phyloP scores from a whole-genome alignment of 1,140 invertebrate species.

The Propsilocerus akamusi region DNA sequence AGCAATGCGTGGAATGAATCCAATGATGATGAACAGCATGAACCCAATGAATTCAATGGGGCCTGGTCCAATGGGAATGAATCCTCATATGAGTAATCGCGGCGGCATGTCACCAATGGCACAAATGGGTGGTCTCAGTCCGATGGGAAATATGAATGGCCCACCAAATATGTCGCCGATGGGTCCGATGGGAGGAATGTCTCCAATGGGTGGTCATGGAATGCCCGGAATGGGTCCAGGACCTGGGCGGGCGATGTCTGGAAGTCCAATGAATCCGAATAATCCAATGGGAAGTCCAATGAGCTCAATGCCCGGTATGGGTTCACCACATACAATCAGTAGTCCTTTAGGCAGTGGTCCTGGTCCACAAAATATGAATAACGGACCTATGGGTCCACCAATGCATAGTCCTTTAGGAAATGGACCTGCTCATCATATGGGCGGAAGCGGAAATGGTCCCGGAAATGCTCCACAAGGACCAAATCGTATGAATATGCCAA shows the following conservation, averaged over 20 bases:
- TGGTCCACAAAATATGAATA: conserved; percentile 37
- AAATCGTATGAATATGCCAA: not conserved
- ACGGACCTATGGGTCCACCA: conserved; percentile 39
- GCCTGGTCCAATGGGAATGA: conserved; percentile 24
- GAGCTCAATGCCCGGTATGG: too few relatives aligned
- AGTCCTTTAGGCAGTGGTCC: conserved; percentile 43
- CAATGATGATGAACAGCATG: conserved; percentile 32
- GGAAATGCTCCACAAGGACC: too few relatives aligned
- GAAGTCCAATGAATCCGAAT: conserved; percentile 44
- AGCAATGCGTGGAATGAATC: conserved; percentile 49
- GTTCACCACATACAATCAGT: conserved; percentile 48
- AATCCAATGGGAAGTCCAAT: conserved; percentile 50
- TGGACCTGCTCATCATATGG: conserved; percentile 5
- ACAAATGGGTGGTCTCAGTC: conserved; percentile 41
- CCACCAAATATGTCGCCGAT: conserved; percentile 27
- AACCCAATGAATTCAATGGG: conserved; percentile 28
- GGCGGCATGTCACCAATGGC: conserved; percentile 41
- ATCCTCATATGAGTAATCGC: conserved; percentile 20
- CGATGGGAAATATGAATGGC: conserved; percentile 39
- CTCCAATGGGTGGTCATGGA: conserved; percentile 29
- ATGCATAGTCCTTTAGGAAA: conserved; percentile 30
- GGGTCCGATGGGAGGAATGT: conserved; percentile 30
- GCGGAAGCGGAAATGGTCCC: conserved; percentile 28
- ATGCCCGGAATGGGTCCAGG: conserved; percentile 30
- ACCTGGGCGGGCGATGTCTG: conserved; percentile 39